Evolutionary conservation across 2,113 vertebrate genomes (phyloP).

Genomic region (Hippocampus barbouri): DNA sequence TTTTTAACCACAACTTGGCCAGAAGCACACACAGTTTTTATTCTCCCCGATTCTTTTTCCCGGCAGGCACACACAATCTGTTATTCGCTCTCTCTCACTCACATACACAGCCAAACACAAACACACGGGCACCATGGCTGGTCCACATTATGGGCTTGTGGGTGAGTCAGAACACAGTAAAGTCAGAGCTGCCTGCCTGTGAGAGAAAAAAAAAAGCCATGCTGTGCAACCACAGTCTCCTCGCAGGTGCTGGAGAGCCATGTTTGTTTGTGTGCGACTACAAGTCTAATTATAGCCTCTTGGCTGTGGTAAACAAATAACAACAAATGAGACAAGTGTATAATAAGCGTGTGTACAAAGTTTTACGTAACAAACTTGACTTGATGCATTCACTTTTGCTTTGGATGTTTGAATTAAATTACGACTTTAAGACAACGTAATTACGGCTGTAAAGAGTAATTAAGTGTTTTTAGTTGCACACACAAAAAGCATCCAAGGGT

Average conservation of each 20-base stretch:
- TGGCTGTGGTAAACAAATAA: conserved; percentile 57
- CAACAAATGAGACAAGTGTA: conserved; percentile 30
- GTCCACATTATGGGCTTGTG: conserved; percentile 42
- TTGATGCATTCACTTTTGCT: not conserved
- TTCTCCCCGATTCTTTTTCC: conserved; percentile 17
- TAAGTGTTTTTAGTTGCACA: not conserved
- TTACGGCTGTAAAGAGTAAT: not conserved
- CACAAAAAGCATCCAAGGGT: not conserved
- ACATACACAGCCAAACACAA: conserved; percentile 21
- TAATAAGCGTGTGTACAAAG: not conserved
- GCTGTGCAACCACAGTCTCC: conserved; percentile 51
- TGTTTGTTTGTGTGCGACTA: conserved; percentile 42
- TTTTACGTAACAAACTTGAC: not conserved
- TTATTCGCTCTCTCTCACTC: conserved; percentile 22
- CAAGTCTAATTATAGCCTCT: conserved; percentile 60
- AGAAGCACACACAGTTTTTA: conserved; percentile 28
- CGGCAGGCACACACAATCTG: conserved; percentile 43
- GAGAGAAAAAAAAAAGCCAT: conserved; percentile 19
- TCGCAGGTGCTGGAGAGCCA: conserved; percentile 61
- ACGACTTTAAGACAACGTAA: not conserved
- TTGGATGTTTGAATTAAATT: not conserved
- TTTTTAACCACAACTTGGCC: conserved; percentile 24
- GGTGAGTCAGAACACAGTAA: conserved; percentile 62
- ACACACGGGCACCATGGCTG: conserved; percentile 37
- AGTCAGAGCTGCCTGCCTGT: conserved; percentile 56